phyloP scores from a whole-genome alignment of 2,113 vertebrate species.

The Oxyruncus cristatus region DNA sequence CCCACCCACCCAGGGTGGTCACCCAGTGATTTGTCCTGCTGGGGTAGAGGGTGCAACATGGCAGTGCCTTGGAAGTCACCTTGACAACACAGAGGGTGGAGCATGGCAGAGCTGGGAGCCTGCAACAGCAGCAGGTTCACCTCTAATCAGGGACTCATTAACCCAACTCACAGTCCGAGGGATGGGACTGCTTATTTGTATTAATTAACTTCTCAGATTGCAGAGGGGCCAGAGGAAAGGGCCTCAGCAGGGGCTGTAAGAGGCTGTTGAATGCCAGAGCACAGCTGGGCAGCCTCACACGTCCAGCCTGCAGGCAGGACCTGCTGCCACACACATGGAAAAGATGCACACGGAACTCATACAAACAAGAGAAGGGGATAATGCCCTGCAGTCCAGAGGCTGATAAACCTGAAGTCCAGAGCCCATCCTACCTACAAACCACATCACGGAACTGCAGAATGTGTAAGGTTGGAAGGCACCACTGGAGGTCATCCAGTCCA shows the following conservation, averaged over 20 bases:
- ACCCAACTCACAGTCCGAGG: background rate
- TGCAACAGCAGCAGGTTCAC: background rate
- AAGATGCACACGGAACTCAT: background rate
- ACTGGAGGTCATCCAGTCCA: background rate
- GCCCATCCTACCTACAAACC: background rate
- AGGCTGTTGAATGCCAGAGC: background rate
- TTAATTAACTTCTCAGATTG: background rate
- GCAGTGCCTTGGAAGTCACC: background rate
- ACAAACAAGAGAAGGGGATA: background rate
- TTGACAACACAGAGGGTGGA: background rate
- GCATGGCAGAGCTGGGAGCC: background rate
- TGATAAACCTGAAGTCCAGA: background rate
- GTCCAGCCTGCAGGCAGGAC: background rate
- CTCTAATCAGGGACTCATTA: background rate
- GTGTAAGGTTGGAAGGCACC: background rate
- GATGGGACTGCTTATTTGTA: background rate
- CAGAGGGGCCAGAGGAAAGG: background rate
- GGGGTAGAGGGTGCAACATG: background rate
- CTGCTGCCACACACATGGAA: accelerated
- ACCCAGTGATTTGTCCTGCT: background rate
- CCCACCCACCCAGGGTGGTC: background rate
- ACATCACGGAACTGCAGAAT: background rate
- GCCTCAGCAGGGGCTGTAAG: background rate
- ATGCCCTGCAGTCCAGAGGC: background rate
- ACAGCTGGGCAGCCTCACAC: background rate